phyloP scores from a whole-genome alignment of 1,140 invertebrate species.

The Dolichoris vasculosae region DNA sequence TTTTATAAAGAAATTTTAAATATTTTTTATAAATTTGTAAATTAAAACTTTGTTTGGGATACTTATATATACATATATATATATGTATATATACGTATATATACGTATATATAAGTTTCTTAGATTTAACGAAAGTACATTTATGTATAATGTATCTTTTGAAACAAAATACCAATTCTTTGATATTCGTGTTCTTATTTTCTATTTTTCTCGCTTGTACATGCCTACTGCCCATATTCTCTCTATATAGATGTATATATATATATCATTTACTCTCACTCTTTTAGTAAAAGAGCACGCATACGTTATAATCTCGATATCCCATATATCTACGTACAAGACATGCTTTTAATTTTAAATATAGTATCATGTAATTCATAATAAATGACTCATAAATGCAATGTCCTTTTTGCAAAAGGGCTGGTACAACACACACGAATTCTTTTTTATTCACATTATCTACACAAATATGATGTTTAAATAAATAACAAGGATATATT shows the following conservation, averaged over 20 bases:
- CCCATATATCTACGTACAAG: slow-evolving; percentile 73
- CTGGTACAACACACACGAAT: slow-evolving; percentile 53
- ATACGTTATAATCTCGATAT: slow-evolving; percentile 75
- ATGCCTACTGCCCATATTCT: slow-evolving; percentile 47
- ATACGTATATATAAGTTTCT: background rate
- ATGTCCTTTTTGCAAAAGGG: slow-evolving; percentile 65
- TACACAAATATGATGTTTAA: slow-evolving; percentile 18
- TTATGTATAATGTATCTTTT: background rate
- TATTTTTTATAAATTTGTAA: no score
- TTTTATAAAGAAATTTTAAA: no score
- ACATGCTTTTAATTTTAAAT: slow-evolving; percentile 74
- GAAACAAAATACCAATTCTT: slow-evolving; percentile 40
- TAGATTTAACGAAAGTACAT: background rate
- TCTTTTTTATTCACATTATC: background rate
- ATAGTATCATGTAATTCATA: slow-evolving; percentile 75
- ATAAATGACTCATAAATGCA: slow-evolving; percentile 76
- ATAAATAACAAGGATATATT: no score
- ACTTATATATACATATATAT: no score
- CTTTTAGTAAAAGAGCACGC: slow-evolving; percentile 55
- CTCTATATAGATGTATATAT: no score
- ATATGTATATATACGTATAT: no score
- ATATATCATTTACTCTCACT: no score
- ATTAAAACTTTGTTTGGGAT: no score
- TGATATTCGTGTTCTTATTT: slow-evolving; percentile 19
- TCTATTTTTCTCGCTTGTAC: slow-evolving; percentile 36